phyloP scores from a whole-genome alignment of 1,140 invertebrate genomes.

The Bombus terrestris region DNA sequence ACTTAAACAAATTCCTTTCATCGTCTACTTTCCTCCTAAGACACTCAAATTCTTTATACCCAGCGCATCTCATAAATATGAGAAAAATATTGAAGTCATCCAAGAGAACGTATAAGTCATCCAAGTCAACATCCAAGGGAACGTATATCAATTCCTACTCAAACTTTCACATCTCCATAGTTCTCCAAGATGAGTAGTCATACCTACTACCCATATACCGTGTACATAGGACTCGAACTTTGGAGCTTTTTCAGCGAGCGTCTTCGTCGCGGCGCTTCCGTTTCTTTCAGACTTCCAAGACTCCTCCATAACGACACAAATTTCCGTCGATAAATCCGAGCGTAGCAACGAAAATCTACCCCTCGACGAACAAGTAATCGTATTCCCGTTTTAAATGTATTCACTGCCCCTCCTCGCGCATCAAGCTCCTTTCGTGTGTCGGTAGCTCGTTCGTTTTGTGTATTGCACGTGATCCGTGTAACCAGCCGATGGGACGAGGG shows the following conservation, averaged over 20 bases:
- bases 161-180: not conserved
- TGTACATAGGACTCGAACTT: not conserved
- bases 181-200: conserved; percentile 28
- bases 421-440: conserved; percentile 37
- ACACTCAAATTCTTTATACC: not conserved
- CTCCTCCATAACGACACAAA: conserved; percentile 70
- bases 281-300: conserved; percentile 60
- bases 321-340: conserved; percentile 81
- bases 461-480: conserved; percentile 41
- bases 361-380: conserved; percentile 72
- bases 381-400: conserved; percentile 81
- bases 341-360: conserved; percentile 71
- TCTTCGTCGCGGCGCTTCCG: conserved; percentile 49
- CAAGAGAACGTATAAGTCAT: too few relatives aligned
- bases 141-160: not conserved
- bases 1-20: too few relatives aligned
- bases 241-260: conserved; percentile 40
- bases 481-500: not conserved
- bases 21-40: too few relatives aligned
- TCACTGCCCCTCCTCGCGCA: conserved; percentile 66
- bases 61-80: not conserved
- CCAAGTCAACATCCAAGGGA: not conserved
- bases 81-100: not conserved
- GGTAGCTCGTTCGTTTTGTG: not conserved
- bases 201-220: not conserved